Percentiles rank a stretch among this genome's conserved stretches.
Evolutionary conservation across 37 sponge, comb jelly and placozoan genomes (phyloP).

Genomic region (Dysidea cf. avara): DNA sequence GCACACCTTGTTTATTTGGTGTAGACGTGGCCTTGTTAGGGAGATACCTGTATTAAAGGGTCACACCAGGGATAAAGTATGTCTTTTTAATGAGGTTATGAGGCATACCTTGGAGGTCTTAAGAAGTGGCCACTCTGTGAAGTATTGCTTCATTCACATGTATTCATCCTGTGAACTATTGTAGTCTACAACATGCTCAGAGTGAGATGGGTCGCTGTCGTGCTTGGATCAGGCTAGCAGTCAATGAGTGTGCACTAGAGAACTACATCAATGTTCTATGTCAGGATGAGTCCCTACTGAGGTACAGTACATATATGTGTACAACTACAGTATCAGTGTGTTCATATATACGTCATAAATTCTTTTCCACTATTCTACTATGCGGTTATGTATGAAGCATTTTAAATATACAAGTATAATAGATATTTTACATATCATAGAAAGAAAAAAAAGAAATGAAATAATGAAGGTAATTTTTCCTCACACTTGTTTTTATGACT

Average conservation of each 20-base stretch:
- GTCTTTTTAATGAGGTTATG: too few species aligned
- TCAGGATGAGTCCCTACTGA: slow-evolving; percentile 50
- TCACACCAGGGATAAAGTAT: too few species aligned
- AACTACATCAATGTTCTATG: slow-evolving; percentile 87
- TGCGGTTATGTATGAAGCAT: neutral
- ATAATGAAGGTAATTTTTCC: too few species aligned
- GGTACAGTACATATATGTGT: slow-evolving; percentile 24
- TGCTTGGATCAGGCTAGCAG: slow-evolving; percentile 83
- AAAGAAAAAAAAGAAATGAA: too few species aligned
- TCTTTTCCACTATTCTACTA: neutral
- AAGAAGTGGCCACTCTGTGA: neutral
- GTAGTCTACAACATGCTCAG: slow-evolving; percentile 86
- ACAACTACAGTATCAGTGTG: neutral
- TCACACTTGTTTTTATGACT: too few species aligned
- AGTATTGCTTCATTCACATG: neutral
- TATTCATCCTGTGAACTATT: neutral
- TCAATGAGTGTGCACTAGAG: slow-evolving; percentile 91
- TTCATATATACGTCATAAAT: neutral
- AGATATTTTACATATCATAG: too few species aligned
- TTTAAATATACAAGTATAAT: too few species aligned
- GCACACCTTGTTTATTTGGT: too few species aligned
- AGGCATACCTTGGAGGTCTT: too few species aligned
- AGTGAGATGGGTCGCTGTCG: slow-evolving; percentile 74
- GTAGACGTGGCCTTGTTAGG: too few species aligned
- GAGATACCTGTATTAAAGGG: too few species aligned